These are phyloP conservation scores for Desmophyllum pertusum DNA, from an alignment of 92 coral and sea anemone species.

Conservation along the genomic window DNA sequence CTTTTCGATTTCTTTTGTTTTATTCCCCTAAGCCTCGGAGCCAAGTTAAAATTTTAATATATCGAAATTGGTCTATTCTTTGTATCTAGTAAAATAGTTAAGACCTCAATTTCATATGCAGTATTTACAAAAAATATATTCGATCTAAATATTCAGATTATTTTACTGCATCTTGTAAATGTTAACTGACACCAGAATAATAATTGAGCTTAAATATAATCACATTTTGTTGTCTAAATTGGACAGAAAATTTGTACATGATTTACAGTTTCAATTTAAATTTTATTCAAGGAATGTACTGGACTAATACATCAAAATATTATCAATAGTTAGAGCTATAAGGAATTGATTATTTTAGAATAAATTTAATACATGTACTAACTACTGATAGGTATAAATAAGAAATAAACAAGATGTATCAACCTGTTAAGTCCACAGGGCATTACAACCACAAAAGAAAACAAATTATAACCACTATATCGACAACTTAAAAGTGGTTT, in stretches of 20 bases:
- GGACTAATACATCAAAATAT: neutral
- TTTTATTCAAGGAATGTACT: neutral
- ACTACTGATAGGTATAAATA: neutral
- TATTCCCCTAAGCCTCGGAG: no score
- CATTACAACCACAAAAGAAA: slow-evolving; percentile 1
- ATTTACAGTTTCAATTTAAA: neutral
- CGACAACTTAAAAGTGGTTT: neutral
- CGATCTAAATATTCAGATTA: neutral
- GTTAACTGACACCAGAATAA: neutral
- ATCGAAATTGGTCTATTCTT: no score
- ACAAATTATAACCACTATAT: neutral
- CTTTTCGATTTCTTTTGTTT: no score
- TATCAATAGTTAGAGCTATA: neutral
- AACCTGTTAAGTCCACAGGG: slow-evolving; percentile 2
- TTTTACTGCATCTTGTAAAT: neutral
- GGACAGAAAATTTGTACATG: neutral
- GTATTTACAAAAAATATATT: neutral
- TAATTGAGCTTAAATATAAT: neutral
- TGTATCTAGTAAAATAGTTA: no score
- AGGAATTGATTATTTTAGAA: neutral
- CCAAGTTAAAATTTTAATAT: no score
- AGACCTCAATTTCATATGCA: neutral
- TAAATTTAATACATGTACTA: neutral
- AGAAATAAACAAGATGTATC: neutral
- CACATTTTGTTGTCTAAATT: neutral